phyloP scores from a whole-genome alignment of 2,797 vertebrate genomes.

The Poeciliopsis turneri region DNA sequence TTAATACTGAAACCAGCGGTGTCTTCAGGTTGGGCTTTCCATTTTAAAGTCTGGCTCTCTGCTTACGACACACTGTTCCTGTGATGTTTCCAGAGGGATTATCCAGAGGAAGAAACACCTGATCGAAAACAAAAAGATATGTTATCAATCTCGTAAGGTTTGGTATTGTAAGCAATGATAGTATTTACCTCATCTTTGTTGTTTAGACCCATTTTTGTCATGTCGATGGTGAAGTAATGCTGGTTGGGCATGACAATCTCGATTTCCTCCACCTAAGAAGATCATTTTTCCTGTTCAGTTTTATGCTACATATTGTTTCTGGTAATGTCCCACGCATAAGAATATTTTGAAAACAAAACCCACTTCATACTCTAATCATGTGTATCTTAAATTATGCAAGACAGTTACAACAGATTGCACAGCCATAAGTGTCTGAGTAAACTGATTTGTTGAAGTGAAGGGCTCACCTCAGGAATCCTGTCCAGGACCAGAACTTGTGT shows the following conservation, averaged over 20 bases:
- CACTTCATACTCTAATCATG: background rate
- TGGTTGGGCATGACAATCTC: constrained; percentile 92
- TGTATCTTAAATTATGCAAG: background rate
- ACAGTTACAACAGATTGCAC: background rate
- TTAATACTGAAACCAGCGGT: background rate
- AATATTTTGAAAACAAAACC: background rate
- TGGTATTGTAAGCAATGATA: background rate
- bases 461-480: constrained; percentile 84
- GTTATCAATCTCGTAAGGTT: too few relatives aligned
- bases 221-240: constrained; percentile 91
- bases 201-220: constrained; percentile 89
- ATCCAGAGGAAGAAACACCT: constrained; percentile 92
- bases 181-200: constrained; percentile 91
- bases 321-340: background rate
- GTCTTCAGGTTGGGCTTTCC: background rate
- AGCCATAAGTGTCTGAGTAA: background rate
- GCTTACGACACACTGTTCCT: constrained; percentile 87
- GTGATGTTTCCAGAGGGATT: constrained; percentile 91
- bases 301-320: background rate
- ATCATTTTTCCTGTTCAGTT: background rate
- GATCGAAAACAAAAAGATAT: constrained; percentile 3
- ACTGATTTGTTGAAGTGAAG: background rate
- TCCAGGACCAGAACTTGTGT: constrained; percentile 85
- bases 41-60: constrained; percentile 71
- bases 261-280: constrained; percentile 90